phyloP scores from a whole-genome alignment of 1,140 invertebrate genomes.

The Bombus polaris region DNA sequence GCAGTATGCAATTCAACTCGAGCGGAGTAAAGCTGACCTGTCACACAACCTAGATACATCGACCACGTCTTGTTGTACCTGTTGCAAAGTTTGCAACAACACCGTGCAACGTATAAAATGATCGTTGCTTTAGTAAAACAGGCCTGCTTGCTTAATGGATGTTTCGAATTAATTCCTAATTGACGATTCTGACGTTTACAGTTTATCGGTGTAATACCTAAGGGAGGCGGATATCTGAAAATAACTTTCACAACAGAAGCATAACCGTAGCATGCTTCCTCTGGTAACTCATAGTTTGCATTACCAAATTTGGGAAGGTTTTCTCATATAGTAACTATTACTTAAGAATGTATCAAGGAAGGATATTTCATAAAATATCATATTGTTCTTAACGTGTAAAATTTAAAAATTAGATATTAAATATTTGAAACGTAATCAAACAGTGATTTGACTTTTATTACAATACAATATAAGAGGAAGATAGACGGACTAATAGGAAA shows the following conservation, averaged over 20 bases:
- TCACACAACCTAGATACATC: constrained; percentile 46
- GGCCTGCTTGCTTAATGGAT: constrained; percentile 39
- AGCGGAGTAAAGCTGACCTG: constrained; percentile 39
- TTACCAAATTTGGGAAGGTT: not conserved
- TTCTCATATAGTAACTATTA: not conserved
- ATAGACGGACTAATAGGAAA: too few relatives aligned
- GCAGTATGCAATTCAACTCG: constrained; percentile 41
- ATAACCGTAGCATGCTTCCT: not conserved
- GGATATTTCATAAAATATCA: not conserved
- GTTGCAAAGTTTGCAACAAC: constrained; percentile 59
- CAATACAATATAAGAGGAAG: too few relatives aligned
- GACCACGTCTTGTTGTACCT: constrained; percentile 56
- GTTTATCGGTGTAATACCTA: constrained; percentile 1
- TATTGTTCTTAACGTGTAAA: not conserved
- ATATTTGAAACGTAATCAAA: not conserved
- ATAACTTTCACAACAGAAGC: constrained; percentile 3
- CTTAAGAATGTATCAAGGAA: not conserved
- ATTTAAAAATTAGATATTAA: not conserved
- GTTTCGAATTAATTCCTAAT: constrained; percentile 47
- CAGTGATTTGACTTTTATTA: too few relatives aligned
- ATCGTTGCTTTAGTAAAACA: not conserved
- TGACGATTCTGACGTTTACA: constrained; percentile 1
- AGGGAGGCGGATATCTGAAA: not conserved
- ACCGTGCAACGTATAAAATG: constrained; percentile 7
- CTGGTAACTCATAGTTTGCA: too few relatives aligned